A percentile compares a stretch with the other conserved stretches of the same genome.
Conservation (phyloP, 2,888 invertebrate genomes). For the Agrochola lychnidis region DNA sequence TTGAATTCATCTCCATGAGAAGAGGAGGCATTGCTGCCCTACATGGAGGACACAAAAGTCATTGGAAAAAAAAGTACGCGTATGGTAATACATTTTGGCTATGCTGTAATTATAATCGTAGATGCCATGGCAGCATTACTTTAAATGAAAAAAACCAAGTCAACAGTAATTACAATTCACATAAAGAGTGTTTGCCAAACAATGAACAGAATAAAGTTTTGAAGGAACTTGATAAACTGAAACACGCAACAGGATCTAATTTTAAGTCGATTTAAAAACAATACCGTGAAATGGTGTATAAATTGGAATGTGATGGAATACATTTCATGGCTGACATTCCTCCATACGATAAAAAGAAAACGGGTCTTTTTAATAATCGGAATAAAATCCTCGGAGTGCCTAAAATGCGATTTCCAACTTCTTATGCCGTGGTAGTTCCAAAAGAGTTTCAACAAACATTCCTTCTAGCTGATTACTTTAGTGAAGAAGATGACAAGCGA, state of each 20-base stretch:
- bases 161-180: not conserved
- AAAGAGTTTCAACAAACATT: not conserved
- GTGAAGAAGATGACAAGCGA: slow-evolving; percentile 1
- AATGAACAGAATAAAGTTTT: not conserved
- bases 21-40: no score
- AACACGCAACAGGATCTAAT: not conserved
- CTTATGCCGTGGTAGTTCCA: not conserved
- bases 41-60: no score
- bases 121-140: no score
- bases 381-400: not conserved
- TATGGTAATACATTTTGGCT: no score
- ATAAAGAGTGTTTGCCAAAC: not conserved
- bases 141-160: no score
- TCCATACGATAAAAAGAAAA: not conserved
- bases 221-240: slow-evolving; percentile 3
- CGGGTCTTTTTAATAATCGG: not conserved
- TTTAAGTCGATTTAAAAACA: not conserved
- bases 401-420: not conserved
- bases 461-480: slow-evolving; percentile 2
- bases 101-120: no score
- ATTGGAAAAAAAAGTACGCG: no score
- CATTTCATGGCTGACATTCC: not conserved
- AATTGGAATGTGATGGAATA: not conserved
- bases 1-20: no score
- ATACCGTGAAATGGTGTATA: not conserved